Percentiles rank a stretch among this genome's conserved stretches.
Conservation (phyloP, 1,140 invertebrate species). For the Diabrotica undecimpunctata region DNA sequence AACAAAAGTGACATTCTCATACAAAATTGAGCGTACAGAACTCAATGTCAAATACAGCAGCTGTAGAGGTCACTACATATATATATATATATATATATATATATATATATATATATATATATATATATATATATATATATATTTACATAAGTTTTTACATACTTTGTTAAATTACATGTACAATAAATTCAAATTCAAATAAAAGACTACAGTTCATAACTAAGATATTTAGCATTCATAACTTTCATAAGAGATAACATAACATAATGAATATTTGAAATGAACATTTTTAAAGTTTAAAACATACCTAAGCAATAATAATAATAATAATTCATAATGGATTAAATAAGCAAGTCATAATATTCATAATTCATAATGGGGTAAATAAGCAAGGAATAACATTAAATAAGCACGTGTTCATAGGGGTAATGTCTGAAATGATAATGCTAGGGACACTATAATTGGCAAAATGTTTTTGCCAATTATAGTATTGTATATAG, state of each 20-base stretch:
- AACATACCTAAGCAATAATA: background rate
- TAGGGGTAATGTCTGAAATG: conserved; percentile 22
- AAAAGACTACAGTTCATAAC: conserved; percentile 7
- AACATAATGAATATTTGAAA: background rate
- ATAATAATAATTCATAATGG: background rate
- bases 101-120: too few relatives aligned
- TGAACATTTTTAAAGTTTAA: too few relatives aligned
- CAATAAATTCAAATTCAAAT: too few relatives aligned
- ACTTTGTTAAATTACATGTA: too few relatives aligned
- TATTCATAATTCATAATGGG: background rate
- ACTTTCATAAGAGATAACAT: conserved; percentile 1
- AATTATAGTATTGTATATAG: conserved; percentile 23
- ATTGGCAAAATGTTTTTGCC: conserved; percentile 23
- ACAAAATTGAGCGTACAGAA: too few relatives aligned
- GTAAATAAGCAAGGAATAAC: background rate
- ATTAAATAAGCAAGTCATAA: background rate
- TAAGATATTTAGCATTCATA: background rate
- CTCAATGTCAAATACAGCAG: too few relatives aligned
- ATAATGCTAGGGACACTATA: conserved; percentile 24
- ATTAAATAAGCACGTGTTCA: too few relatives aligned
- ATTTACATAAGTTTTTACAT: too few relatives aligned
- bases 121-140: too few relatives aligned
- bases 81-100: too few relatives aligned
- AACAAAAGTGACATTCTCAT: too few relatives aligned
- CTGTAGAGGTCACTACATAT: too few relatives aligned